Evolutionary conservation across 2,888 invertebrate species (phyloP), one percentile per base, ranked within the genome.

Genomic region (Enchytraeus crypticus): DNA sequence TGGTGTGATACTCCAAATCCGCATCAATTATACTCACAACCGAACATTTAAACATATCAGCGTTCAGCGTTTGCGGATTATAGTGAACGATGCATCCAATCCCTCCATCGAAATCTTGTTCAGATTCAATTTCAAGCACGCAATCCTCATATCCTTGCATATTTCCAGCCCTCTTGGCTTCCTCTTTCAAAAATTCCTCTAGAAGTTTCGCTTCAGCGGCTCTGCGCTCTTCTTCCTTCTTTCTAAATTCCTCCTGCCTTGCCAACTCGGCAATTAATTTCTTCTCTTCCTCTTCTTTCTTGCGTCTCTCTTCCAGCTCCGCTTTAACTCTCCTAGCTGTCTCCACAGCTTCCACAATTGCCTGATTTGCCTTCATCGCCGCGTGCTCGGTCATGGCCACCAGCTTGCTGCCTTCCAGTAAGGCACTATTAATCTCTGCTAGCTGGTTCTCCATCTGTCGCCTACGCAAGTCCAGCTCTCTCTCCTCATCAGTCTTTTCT

Each of bases 41-140:
- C 23, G 66, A 59, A 63, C 69, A 70, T 11, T 49, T n/a, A 8
- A 63, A 33, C 32, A 43, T 65, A 45, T 72, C 61, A 54, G 67
- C 63, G 30, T 66, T 32, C 26, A 61, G 49, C 57, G 38, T 63
- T 55, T 34, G 66, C 62, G 63, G 74, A 71, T 61, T 69, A 61
- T 53, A 64, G 64, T 2, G 72, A 69, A 62, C 68, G 59, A 66
- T 18, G 3, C 70, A 72, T 5, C 73, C 66, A 11, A 74, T 64
- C 5, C 73, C 66, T 11, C 59, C 54, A 38, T 66, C 66, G 38
- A 65, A 64, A 0, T 63, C 63, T 11, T 38, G 38, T 14, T 8
- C 21, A 5, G 47, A 38, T 5, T 47, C 49, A 18, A 57, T 45
- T 11, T 32, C 23, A 11, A 59, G 32, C 8, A 49, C 53, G 14